Base-by-base conservation (phyloP, 2,797 vertebrate species). In the Trachops cirrhosus region DNA sequence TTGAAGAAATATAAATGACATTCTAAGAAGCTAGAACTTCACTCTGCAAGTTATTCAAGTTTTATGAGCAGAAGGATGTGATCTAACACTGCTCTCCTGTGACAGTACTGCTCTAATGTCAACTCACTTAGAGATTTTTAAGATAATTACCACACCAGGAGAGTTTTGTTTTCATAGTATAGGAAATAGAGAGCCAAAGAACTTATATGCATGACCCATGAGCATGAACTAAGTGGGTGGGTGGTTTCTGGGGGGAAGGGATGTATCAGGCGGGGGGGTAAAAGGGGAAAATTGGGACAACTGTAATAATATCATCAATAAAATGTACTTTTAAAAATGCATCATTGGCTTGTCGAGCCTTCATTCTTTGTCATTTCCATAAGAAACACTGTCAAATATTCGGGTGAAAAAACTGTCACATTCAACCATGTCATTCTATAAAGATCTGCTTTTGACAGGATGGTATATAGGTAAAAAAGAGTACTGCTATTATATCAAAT, bases 311-410 rank as follows among this genome's bases (percentile, higher is more conserved):
- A 59, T 59, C 11, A 29, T 59, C 26, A 59, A 29, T 59, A 26
- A 59, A 59, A 59, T 59, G 29, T 59, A 29, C 1, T 78, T 93
- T 80, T 87, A 85, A 88, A 37, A 46, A 92, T 75, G 22, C 32
- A 95, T 86, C 24, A 11, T 19, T 83, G 14, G 4, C 21, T 22
- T 86, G 21, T 2, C 5, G 11, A 96, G 29, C 3, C 24, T 91
- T 93, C 39, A 67, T 86, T 77, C 14, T 52, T 86, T 79, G 48
- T 74, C 52, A 64, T 92, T 92, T 93, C 32, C 32, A 14, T 46
- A 73, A n/a, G 24, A 91, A 95, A 89, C n/a, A 77, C 34, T 93
- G 70, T 91, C 84, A 95, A 21, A 37, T 44, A 86, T 59, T 91
- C 6, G 37, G 88, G 12, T 70, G 90, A 95, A 89, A 89, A 18